Evolutionary conservation across 2,888 invertebrate genomes (phyloP).

Genomic region (Cordilura impudica): DNA sequence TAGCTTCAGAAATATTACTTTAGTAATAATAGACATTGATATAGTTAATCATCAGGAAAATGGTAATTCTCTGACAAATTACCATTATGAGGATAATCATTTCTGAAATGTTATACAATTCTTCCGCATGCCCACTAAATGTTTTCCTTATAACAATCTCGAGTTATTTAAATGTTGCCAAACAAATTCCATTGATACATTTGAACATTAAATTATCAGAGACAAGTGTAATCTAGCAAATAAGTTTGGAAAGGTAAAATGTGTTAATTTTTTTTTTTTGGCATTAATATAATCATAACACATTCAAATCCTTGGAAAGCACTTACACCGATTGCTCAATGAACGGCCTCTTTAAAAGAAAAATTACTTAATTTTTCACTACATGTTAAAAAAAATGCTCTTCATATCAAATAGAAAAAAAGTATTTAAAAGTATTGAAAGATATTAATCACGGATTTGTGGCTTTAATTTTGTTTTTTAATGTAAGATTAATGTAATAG

Average conservation of each 20-base stretch:
- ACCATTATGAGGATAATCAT: conserved; percentile 34
- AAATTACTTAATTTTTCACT: too few species aligned
- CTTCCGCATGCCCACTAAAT: conserved; percentile 36
- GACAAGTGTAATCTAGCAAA: neutral
- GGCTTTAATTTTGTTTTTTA: too few species aligned
- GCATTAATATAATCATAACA: neutral
- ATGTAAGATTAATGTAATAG: too few species aligned
- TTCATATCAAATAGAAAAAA: too few species aligned
- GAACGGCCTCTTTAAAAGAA: too few species aligned
- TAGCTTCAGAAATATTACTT: neutral
- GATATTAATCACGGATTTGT: too few species aligned
- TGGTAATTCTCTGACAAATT: conserved; percentile 36
- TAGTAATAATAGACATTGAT: neutral
- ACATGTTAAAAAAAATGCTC: too few species aligned
- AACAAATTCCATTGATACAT: neutral
- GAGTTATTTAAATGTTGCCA: neutral
- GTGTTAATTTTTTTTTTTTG: neutral
- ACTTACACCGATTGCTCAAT: too few species aligned
- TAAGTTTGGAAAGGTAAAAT: neutral
- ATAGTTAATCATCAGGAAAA: neutral
- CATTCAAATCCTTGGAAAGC: neutral
- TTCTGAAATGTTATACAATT: conserved; percentile 30
- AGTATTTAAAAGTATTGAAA: too few species aligned
- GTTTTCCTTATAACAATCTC: neutral
- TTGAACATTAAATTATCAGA: neutral